Percentiles rank a stretch among this genome's conserved stretches.
Conservation (phyloP, 2,797 vertebrate genomes). For the Lophotriccus pileatus region DNA sequence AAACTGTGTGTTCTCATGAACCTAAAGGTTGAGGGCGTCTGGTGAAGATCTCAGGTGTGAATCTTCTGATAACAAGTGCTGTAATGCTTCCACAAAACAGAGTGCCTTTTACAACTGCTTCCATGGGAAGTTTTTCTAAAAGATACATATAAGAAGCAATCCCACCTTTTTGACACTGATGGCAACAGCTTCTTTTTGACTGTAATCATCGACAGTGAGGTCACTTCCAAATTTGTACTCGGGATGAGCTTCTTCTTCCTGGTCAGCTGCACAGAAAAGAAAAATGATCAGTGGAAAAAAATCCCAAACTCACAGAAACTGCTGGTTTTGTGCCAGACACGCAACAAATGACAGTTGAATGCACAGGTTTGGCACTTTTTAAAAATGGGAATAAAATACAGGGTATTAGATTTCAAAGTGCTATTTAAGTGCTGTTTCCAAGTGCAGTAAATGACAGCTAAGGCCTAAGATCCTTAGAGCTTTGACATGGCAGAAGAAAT, state of each 20-base stretch:
- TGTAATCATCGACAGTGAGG: conserved; percentile 84
- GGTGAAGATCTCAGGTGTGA: not conserved
- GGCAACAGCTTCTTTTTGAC: conserved; percentile 84
- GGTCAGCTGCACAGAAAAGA: conserved; percentile 75
- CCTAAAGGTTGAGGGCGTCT: not conserved
- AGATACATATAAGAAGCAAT: not conserved
- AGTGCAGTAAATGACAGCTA: not conserved
- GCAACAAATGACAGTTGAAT: not conserved
- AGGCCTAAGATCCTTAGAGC: not conserved
- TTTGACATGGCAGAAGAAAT: not conserved
- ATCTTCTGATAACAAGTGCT: not conserved
- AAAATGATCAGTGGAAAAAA: not conserved
- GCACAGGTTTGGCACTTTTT: not conserved
- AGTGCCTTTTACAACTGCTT: not conserved
- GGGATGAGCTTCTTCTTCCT: conserved; percentile 89
- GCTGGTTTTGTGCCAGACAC: not conserved
- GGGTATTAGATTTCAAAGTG: not conserved
- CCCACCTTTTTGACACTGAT: conserved; percentile 91
- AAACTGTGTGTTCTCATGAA: not conserved
- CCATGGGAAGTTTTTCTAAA: not conserved
- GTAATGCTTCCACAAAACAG: not conserved
- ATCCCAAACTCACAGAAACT: not conserved
- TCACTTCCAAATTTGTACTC: conserved; percentile 86
- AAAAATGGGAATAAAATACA: not conserved
- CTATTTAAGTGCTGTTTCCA: not conserved